Base-by-base conservation (phyloP, 64 coral and sea anemone genomes). In the Actinia tenebrosa region DNA sequence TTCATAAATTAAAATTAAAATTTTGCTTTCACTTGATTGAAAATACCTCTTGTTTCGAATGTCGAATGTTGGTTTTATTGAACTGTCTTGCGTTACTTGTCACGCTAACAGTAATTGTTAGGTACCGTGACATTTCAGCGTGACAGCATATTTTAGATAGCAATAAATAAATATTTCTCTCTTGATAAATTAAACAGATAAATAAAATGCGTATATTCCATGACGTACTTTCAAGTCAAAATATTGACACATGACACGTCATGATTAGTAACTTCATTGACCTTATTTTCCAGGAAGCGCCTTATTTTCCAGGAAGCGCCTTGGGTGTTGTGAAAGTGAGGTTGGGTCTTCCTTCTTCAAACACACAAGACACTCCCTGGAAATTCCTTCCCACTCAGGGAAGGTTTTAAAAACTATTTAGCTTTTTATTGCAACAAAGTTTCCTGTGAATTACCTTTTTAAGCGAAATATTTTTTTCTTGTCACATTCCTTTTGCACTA, bases 41-140 rank as follows among this genome's bases (percentile, higher is more conserved):
- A 75, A 75, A 75, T 75, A 75, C 69, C 69, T 75, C 10, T 75
- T 15, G 69, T 10, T 75, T 75, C 69, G 69, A 75, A 75, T 75
- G 14, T 75, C 69, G 69, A 75, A 75, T 11, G 6, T 69, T 69
- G 19, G 64, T 69, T 69, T 69, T n/a, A 61, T 61, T 16, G 16
- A 19, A 61, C 22, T 69, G 47, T 50, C 56, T 11, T 58, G 56
- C 56, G 22, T 66, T 23, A 66, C 20, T 3, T 42, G 69, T 75
- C 69, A 75, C 25, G 23, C 25, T 30, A 42, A 30, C 25, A 25
- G 13, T 1, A 8, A 8, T 10, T 26, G 14, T 8, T 8, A 1
- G 2, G n/a, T n/a, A 20, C 64, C 30, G 18, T 22, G 2, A 72
- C 68, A 72, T 10, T 2, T 72, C 23, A 72, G 68, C 26, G 69